These are phyloP conservation scores for Chesias legatella DNA, from an alignment of 2,888 invertebrate species.

Conservation along the genomic window DNA sequence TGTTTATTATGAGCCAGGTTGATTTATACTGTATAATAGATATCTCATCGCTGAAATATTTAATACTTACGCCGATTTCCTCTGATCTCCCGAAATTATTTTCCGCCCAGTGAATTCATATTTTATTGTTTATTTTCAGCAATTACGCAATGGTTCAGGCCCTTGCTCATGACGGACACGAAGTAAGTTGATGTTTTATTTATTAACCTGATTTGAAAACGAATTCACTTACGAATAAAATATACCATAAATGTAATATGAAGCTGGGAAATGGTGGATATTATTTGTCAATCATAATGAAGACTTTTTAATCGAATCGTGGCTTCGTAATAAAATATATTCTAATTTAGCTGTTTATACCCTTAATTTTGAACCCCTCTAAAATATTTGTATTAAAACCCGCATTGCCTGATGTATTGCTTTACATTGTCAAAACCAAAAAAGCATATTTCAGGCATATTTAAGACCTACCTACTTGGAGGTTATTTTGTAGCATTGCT, in stretches of 20 bases:
- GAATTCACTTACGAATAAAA: slow-evolving; percentile 1
- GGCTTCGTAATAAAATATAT: no score
- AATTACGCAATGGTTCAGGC: slow-evolving; percentile 96
- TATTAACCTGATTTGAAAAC: slow-evolving; percentile 5
- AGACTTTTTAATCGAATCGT: no score
- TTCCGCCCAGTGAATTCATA: slow-evolving; percentile 8
- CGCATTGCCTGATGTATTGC: slow-evolving; percentile 5
- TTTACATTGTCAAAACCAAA: slow-evolving; percentile 7
- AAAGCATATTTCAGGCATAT: background rate
- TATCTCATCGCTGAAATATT: slow-evolving; percentile 22
- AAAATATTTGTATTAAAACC: slow-evolving; percentile 1
- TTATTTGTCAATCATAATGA: no score
- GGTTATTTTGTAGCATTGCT: no score
- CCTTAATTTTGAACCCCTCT: slow-evolving; percentile 2
- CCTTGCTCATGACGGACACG: slow-evolving; percentile 93
- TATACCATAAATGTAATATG: slow-evolving; percentile 1
- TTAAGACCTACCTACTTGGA: background rate
- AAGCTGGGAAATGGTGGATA: background rate
- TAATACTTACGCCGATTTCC: slow-evolving; percentile 16
- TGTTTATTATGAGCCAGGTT: slow-evolving; percentile 25
- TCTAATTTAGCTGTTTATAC: no score
- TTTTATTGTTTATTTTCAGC: slow-evolving; percentile 77
- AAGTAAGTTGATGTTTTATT: slow-evolving; percentile 80
- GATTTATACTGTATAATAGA: slow-evolving; percentile 24
- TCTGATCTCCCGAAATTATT: slow-evolving; percentile 12